phyloP scores from a whole-genome alignment of 2,113 vertebrate species.

The Craseonycteris thonglongyai region DNA sequence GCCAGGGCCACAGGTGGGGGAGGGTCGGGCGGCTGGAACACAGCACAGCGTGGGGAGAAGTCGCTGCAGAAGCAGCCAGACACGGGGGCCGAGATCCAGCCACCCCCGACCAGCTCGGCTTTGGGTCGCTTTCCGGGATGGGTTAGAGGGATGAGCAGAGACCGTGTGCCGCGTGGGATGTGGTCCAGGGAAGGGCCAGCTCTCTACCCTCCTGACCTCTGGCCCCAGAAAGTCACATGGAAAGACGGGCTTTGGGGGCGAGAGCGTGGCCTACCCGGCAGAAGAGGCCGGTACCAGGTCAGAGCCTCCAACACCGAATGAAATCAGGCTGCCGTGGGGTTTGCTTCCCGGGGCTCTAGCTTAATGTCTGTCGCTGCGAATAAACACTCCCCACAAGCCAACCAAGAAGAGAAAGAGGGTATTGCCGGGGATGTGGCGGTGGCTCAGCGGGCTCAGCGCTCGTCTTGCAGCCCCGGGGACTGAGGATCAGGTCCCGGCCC shows the following conservation, averaged over 20 bases:
- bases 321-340: no score
- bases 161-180: not conserved
- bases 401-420: no score
- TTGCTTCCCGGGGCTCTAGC: not conserved
- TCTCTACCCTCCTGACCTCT: not conserved
- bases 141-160: no score
- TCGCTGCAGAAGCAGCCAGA: not conserved
- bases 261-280: not conserved
- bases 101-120: not conserved
- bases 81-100: no score
- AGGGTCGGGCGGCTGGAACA: not conserved
- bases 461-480: no score
- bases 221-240: not conserved
- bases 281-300: not conserved
- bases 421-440: no score
- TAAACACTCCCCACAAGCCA: not conserved
- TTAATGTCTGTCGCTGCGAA: not conserved
- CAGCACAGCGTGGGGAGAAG: not conserved
- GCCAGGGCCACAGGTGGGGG: not conserved
- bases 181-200: rapidly evolving
- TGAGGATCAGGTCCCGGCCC: no score
- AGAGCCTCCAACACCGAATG: no score
- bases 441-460: no score
- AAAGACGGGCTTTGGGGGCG: not conserved
- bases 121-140: not conserved